Conservation (phyloP, 2,888 invertebrate genomes). For the Selenia dentaria region DNA sequence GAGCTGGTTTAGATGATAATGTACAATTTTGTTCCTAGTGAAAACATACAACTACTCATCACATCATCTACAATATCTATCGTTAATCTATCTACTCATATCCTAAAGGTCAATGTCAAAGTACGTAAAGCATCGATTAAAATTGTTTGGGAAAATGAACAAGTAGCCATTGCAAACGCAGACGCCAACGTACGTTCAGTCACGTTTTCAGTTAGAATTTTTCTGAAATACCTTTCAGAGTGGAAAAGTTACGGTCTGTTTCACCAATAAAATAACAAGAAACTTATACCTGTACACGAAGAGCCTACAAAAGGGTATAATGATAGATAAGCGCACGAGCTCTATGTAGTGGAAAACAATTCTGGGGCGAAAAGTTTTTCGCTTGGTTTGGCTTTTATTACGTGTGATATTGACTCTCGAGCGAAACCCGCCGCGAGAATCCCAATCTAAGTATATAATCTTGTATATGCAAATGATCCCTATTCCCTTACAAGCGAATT, state of each 20-base stretch:
- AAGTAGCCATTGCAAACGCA: no score
- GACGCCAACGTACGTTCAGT: no score
- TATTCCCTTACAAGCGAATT: slow-evolving; percentile 67
- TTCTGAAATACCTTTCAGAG: slow-evolving; percentile 19
- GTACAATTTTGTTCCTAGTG: no score
- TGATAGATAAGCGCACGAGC: slow-evolving; percentile 46
- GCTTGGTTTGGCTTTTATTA: slow-evolving; percentile 66
- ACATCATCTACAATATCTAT: no score
- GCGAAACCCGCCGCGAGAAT: slow-evolving; percentile 47
- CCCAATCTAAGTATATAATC: slow-evolving; percentile 71
- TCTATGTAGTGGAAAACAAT: slow-evolving; percentile 66
- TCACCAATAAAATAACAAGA: slow-evolving; percentile 35
- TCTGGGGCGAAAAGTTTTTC: slow-evolving; percentile 61
- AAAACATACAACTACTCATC: no score
- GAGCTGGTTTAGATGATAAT: no score
- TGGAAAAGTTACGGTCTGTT: slow-evolving; percentile 32
- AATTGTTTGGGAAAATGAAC: no score
- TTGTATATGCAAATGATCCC: slow-evolving; percentile 74
- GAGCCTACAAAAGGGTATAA: slow-evolving; percentile 44
- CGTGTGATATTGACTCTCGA: slow-evolving; percentile 71
- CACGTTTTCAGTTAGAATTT: slow-evolving; percentile 7
- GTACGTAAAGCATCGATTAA: no score
- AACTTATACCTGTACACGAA: slow-evolving; percentile 35
- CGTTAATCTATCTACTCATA: no score
- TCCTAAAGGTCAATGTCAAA: no score